Evolutionary conservation across 1,140 invertebrate species (phyloP), one percentile per base, ranked within the genome.

Genomic region (Tenebrio molitor): DNA sequence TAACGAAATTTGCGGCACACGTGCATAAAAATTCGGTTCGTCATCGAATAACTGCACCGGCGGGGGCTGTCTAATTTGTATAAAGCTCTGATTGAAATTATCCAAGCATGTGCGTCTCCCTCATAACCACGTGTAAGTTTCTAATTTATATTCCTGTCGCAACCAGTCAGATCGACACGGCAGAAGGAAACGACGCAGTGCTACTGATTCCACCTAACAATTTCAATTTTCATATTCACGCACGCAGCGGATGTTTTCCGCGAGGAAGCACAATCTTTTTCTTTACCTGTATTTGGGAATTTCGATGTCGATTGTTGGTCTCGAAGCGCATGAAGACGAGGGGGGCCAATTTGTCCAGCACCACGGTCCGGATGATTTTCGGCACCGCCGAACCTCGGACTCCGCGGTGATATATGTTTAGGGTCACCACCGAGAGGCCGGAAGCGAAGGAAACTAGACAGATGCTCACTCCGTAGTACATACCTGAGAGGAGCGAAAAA

Each of bases 381-480:
- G 93, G 93, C 17, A 96, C 92, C 79, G 91, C 88, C 67, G 89
- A 88, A 8, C 93, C 94, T 79, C 93, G 85, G 21, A 91, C 88
- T 67, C 95, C 94, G 79, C 93, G 91, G 83, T 84, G 85, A 83
- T 95, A 94, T 74, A 96, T 90, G 83, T 96, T 97, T 17, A 97
- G 84, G 3, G 92, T 94, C 6, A 93, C 89, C 19, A 94, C 92
- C 0, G 94, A 95, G 76, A 96, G 87, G 0, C 91, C 95, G 0
- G 94, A 95, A 3, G 95, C 94, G 77, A 96, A 93, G 0, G 94
- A 93, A 8, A 97, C 95, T 67, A 97, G 88, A 78, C 93, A 95
- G 74, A 97, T 97, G 77, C 94, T 95, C 0, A 95, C 93, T 15
- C 95, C 95, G 79, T 97, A 97, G 82, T 97, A 97, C 69, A 96